These are phyloP conservation scores for Muscicapa comitata DNA, from an alignment of 2,797 vertebrate genomes.

Conservation along the genomic window DNA sequence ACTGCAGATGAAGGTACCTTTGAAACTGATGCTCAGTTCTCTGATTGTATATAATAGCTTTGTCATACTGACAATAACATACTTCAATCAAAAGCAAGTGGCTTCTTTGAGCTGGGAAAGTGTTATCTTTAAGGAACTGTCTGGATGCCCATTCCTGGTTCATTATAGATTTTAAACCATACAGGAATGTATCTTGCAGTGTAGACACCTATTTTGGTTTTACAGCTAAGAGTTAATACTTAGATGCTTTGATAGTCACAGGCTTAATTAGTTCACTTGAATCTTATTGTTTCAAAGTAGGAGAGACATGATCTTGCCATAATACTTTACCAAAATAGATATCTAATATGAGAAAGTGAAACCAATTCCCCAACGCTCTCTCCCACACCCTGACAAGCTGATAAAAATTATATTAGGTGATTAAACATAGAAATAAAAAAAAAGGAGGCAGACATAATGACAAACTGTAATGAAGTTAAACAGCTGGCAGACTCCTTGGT, in stretches of 20 bases:
- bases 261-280: constrained; percentile 68
- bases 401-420: constrained; percentile 74
- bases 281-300: constrained; percentile 65
- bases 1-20: not conserved
- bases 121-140: not conserved
- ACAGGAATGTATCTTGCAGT: not conserved
- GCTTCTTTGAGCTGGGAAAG: constrained; percentile 46
- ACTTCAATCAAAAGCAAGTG: not conserved
- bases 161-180: constrained; percentile 6
- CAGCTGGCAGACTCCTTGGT: constrained; percentile 79
- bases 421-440: constrained; percentile 66
- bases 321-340: constrained; percentile 68
- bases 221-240: constrained; percentile 59
- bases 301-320: constrained; percentile 55
- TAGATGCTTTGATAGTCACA: constrained; percentile 59
- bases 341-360: constrained; percentile 31
- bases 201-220: not conserved
- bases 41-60: constrained; percentile 22
- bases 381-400: constrained; percentile 63
- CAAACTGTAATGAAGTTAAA: constrained; percentile 72
- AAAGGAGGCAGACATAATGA: constrained; percentile 71
- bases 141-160: not conserved
- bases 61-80: constrained; percentile 6
- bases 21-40: constrained; percentile 24
- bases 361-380: constrained; percentile 28